These are phyloP conservation scores for Acipenser transmontanus DNA, from an alignment of 2,797 vertebrate species.

Conservation along the genomic window DNA sequence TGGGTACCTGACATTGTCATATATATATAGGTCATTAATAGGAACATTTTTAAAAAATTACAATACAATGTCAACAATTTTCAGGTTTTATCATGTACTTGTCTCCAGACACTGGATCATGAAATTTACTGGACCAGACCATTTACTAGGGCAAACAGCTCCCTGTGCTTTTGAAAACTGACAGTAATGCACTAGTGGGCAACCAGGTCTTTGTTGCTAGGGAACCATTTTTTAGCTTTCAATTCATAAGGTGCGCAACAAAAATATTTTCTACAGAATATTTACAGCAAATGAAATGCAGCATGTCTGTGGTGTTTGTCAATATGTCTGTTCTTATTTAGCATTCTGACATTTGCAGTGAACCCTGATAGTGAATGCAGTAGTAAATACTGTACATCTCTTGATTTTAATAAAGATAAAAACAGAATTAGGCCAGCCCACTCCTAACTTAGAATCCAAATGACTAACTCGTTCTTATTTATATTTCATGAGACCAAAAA, in stretches of 20 bases:
- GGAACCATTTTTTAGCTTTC: constrained; percentile 54
- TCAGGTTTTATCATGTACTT: constrained; percentile 17
- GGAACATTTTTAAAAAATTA: no score
- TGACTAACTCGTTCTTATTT: no score
- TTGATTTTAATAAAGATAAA: no score
- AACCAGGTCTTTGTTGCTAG: constrained; percentile 49
- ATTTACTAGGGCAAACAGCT: constrained; percentile 23
- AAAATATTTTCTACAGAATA: constrained; percentile 43
- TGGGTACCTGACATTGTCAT: no score
- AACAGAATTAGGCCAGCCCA: no score
- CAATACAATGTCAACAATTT: no score
- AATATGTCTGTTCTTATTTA: constrained; percentile 38
- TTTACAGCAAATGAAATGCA: constrained; percentile 41
- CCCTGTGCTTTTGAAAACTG: constrained; percentile 46
- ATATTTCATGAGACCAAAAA: no score
- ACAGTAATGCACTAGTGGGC: constrained; percentile 45
- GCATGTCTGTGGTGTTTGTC: constrained; percentile 39
- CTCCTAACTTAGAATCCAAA: no score
- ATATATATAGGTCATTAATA: no score
- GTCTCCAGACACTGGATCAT: constrained; percentile 31
- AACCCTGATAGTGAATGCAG: no score
- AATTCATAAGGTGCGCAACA: constrained; percentile 47
- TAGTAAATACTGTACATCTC: no score
- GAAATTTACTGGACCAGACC: constrained; percentile 28
- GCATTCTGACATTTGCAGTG: constrained; percentile 23